A percentile compares a stretch with the other conserved stretches of the same genome.
Evolutionary conservation across 2,888 invertebrate genomes (phyloP).

Genomic region (Ophonus ardosiacus): DNA sequence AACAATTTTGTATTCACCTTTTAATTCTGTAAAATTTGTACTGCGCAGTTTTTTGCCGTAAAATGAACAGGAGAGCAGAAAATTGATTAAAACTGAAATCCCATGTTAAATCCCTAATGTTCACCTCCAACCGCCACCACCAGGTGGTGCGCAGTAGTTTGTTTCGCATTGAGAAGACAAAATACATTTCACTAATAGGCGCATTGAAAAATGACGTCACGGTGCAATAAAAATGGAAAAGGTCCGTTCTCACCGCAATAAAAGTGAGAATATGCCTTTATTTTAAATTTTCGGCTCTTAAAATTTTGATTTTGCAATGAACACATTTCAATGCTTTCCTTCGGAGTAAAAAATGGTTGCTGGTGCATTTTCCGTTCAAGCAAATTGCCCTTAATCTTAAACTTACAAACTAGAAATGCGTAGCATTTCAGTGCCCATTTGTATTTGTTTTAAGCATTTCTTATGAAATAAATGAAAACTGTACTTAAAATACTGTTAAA

Average conservation of each 20-base stretch:
- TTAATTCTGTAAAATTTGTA: too few species aligned
- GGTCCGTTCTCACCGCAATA: not conserved
- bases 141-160: too few species aligned
- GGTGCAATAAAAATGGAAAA: too few species aligned
- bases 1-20: too few species aligned
- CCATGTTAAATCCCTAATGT: too few species aligned
- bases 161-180: too few species aligned
- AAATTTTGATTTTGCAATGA: constrained; percentile 47
- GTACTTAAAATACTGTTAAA: constrained; percentile 62
- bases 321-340: constrained; percentile 18
- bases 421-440: constrained; percentile 64
- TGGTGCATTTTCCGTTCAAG: constrained; percentile 26
- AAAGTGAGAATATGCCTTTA: not conserved
- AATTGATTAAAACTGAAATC: too few species aligned
- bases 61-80: too few species aligned
- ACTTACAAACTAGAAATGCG: constrained; percentile 57
- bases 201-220: too few species aligned
- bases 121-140: too few species aligned
- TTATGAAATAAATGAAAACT: constrained; percentile 63
- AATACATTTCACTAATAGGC: too few species aligned
- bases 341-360: not conserved
- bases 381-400: constrained; percentile 25
- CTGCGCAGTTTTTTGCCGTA: too few species aligned
- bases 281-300: constrained; percentile 14
- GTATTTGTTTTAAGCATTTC: constrained; percentile 64